Evolutionary conservation across 2,797 vertebrate genomes (phyloP).

Genomic region (Margarornis squamiger): DNA sequence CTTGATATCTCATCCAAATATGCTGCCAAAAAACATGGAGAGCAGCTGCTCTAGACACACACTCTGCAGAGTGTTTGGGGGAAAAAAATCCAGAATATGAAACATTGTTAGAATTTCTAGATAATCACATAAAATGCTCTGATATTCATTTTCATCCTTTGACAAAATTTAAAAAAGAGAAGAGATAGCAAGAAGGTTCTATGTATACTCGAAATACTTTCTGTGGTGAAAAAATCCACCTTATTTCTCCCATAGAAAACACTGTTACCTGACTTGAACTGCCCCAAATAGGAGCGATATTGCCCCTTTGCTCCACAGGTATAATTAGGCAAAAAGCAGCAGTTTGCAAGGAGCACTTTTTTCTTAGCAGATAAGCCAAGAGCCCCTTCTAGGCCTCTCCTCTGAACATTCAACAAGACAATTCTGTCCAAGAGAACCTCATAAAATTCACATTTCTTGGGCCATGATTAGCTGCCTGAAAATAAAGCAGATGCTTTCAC

Average conservation of each 20-base stretch:
- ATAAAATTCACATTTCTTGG: not conserved
- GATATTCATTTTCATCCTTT: not conserved
- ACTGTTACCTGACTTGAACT: not conserved
- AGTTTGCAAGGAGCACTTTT: not conserved
- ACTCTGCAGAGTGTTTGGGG: not conserved
- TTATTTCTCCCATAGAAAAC: not conserved
- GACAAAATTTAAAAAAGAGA: not conserved
- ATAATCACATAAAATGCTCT: not conserved
- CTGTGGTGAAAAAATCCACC: accelerated
- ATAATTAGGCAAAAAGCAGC: not conserved
- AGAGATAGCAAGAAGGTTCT: not conserved
- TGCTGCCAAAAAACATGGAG: not conserved
- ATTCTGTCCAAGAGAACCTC: not conserved
- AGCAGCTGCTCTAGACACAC: not conserved
- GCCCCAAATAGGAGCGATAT: not conserved
- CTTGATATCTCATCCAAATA: not conserved
- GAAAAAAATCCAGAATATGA: not conserved
- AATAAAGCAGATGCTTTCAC: not conserved
- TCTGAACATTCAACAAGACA: not conserved
- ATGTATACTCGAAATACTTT: not conserved
- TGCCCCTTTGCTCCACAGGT: not conserved
- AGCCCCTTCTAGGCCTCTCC: not conserved
- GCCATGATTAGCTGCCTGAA: not conserved
- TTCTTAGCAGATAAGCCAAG: not conserved
- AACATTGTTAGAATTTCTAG: not conserved